These are phyloP conservation scores for Bactericera cockerelli DNA, from an alignment of 1,140 invertebrate genomes.

Conservation along the genomic window DNA sequence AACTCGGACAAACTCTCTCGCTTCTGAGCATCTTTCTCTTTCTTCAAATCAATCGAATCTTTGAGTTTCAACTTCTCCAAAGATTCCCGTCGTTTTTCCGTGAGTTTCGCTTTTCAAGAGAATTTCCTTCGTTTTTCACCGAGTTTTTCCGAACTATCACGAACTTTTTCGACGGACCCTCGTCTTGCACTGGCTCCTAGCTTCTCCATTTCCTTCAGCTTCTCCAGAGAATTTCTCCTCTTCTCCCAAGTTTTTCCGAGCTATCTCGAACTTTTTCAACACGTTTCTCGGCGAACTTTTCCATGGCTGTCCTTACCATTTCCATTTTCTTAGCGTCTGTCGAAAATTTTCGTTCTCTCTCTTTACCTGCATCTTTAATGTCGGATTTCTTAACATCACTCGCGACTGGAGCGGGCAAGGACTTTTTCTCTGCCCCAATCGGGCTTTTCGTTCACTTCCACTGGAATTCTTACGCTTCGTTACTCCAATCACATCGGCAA, in stretches of 20 bases:
- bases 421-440: neutral
- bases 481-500: conserved; percentile 1
- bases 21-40: neutral
- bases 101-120: conserved; percentile 21
- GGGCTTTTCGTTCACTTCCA: neutral
- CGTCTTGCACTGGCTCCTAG: neutral
- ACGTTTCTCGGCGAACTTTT: conserved; percentile 3
- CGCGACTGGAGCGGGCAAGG: neutral
- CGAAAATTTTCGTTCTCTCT: neutral
- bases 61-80: conserved; percentile 3
- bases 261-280: neutral
- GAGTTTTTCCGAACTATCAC: neutral
- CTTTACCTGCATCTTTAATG: neutral
- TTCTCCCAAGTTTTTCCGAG: conserved; percentile 13
- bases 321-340: neutral
- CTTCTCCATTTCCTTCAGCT: conserved; percentile 12
- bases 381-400: conserved; percentile 7
- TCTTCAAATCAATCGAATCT: conserved; percentile 1
- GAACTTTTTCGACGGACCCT: neutral
- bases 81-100: conserved; percentile 11
- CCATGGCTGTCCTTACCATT: neutral
- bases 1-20: neutral
- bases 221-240: conserved; percentile 11
- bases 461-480: neutral
- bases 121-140: conserved; percentile 19